Evolutionary conservation across 2,888 invertebrate species (phyloP).

Genomic region (Trachelus stipa): DNA sequence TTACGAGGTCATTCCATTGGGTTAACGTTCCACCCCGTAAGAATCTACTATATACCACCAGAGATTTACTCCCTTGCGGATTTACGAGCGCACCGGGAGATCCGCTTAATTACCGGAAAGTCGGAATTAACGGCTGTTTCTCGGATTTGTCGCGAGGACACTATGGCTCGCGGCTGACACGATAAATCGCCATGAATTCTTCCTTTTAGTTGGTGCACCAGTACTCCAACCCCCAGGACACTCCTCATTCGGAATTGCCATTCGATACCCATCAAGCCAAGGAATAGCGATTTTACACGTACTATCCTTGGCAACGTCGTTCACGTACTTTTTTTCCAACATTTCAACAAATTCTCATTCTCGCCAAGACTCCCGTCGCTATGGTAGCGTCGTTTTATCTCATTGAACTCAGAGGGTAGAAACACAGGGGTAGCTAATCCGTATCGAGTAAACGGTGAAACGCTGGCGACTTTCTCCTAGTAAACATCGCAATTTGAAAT

Average conservation of each 20-base stretch:
- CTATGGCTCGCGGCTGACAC: not conserved
- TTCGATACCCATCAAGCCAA: not conserved
- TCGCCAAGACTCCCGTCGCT: not conserved
- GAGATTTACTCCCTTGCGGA: slow-evolving; percentile 2
- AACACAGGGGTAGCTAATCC: slow-evolving; percentile 36
- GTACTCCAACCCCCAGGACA: not conserved
- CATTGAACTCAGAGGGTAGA: not conserved
- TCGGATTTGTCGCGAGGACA: slow-evolving; percentile 5
- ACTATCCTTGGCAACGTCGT: not conserved
- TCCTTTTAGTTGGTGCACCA: not conserved
- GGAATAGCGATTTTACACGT: not conserved
- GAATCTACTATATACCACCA: slow-evolving; percentile 1
- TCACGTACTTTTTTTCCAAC: not conserved
- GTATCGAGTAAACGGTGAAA: slow-evolving; percentile 43
- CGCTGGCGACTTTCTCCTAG: slow-evolving; percentile 17
- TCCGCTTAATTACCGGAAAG: slow-evolving; percentile 4
- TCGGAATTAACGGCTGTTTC: slow-evolving; percentile 4
- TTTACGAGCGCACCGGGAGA: not conserved
- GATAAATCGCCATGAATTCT: not conserved
- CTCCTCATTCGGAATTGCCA: not conserved
- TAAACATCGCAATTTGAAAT: slow-evolving; percentile 51
- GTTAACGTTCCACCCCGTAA: slow-evolving; percentile 1
- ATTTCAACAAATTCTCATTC: not conserved
- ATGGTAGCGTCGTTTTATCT: not conserved
- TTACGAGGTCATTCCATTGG: slow-evolving; percentile 1